Percentiles rank a stretch among this genome's conserved stretches.
Evolutionary conservation across 2,888 invertebrate species (phyloP).

Genomic region (Melieria picta): DNA sequence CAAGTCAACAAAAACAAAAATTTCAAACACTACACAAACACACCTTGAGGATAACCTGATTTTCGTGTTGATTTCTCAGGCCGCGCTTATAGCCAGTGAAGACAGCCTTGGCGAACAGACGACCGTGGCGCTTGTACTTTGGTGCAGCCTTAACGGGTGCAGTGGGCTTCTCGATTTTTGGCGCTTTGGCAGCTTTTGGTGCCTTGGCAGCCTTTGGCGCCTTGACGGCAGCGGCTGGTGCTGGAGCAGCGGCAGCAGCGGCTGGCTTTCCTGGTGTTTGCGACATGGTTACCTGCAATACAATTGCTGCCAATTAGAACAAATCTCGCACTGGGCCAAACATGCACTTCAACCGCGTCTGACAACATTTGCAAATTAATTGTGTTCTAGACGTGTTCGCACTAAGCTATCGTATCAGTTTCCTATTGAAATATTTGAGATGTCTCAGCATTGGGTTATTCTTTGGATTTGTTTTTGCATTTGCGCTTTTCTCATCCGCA

Average conservation of each 20-base stretch:
- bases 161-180: slow-evolving; percentile 58
- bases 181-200: slow-evolving; percentile 54
- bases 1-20: not conserved
- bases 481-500: slow-evolving; percentile 46
- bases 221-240: slow-evolving; percentile 48
- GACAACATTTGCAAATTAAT: slow-evolving; percentile 13
- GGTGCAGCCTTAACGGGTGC: slow-evolving; percentile 55
- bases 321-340: no score
- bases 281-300: slow-evolving; percentile 62
- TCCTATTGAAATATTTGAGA: no score
- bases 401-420: no score
- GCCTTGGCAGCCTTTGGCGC: slow-evolving; percentile 56
- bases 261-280: slow-evolving; percentile 64
- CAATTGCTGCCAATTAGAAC: not conserved
- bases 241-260: slow-evolving; percentile 47
- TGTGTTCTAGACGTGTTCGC: no score
- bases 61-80: slow-evolving; percentile 96
- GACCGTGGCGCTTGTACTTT: slow-evolving; percentile 74
- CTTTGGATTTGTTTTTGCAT: not conserved
- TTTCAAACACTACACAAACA: not conserved
- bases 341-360: not conserved
- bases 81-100: slow-evolving; percentile 97
- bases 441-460: no score
- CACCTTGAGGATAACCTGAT: slow-evolving; percentile 91
- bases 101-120: slow-evolving; percentile 96